A percentile compares a stretch with the other conserved stretches of the same genome.
Evolutionary conservation across 2,113 vertebrate genomes (phyloP).

Genomic region (Chloebia gouldiae): DNA sequence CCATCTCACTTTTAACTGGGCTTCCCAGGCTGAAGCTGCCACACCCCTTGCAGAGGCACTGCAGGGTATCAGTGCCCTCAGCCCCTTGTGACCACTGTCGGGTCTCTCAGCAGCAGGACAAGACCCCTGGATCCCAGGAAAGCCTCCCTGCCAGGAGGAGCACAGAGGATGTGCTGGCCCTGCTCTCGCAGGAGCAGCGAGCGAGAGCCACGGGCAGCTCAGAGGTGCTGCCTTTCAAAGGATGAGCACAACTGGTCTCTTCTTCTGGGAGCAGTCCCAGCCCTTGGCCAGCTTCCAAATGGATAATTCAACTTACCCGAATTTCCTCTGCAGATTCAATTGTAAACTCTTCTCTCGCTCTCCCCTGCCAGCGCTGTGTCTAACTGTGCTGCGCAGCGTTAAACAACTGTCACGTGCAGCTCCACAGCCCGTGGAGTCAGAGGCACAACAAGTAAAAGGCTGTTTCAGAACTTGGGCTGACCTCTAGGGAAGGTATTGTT

Average conservation of each 20-base stretch:
- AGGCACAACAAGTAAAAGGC: not conserved
- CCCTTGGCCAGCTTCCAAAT: slow-evolving; percentile 19
- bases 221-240: not conserved
- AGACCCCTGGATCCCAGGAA: not conserved
- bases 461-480: not conserved
- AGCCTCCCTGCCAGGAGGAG: not conserved
- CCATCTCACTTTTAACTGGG: not conserved
- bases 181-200: no score
- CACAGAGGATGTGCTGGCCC: no score
- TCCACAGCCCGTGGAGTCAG: not conserved
- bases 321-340: slow-evolving; percentile 50
- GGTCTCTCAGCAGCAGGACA: not conserved
- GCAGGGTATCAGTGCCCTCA: not conserved
- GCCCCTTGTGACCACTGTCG: not conserved
- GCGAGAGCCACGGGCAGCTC: no score
- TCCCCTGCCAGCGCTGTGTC: not conserved
- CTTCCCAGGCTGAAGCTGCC: not conserved
- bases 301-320: slow-evolving; percentile 46
- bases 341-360: slow-evolving; percentile 31
- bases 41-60: not conserved
- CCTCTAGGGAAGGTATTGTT: not conserved
- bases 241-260: not conserved
- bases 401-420: not conserved
- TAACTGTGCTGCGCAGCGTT: not conserved
- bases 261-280: not conserved